Percentiles rank a stretch among this genome's conserved stretches.
These are phyloP conservation scores for Trichonephila clavata DNA, from an alignment of 1,140 invertebrate species.

Conservation along the genomic window DNA sequence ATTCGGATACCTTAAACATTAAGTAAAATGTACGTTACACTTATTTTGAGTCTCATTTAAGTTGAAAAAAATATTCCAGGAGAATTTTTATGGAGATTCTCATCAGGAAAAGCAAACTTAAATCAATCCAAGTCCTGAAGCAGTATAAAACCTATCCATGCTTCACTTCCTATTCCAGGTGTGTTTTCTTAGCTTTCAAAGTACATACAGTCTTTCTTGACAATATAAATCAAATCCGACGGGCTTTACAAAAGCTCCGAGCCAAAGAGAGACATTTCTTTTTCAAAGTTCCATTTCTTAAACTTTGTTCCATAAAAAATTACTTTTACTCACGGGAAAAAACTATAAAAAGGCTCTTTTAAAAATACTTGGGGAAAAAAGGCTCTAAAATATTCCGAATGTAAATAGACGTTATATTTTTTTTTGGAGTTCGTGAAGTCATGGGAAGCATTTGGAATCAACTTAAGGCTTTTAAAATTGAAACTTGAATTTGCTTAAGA, in stretches of 20 bases:
- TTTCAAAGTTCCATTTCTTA: neutral
- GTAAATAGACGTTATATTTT: constrained; percentile 3
- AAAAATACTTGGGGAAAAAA: neutral
- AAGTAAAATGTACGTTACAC: too few species aligned
- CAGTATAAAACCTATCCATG: neutral
- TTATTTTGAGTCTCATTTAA: too few species aligned
- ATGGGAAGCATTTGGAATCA: neutral
- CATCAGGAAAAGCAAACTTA: constrained; percentile 1
- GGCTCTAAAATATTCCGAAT: neutral
- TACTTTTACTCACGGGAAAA: neutral
- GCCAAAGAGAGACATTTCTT: neutral
- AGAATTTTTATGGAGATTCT: neutral
- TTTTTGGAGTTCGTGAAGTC: neutral
- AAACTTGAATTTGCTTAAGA: neutral
- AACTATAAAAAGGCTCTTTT: neutral
- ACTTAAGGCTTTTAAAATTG: neutral
- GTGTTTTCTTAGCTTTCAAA: neutral
- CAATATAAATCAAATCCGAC: constrained; percentile 38
- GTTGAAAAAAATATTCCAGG: neutral
- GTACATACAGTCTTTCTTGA: neutral
- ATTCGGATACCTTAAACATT: too few species aligned
- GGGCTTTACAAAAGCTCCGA: neutral
- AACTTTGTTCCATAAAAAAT: constrained; percentile 35
- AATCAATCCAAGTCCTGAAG: neutral
- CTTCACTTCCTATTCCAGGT: neutral